phyloP scores from a whole-genome alignment of 2,113 vertebrate genomes.

The Pyrgilauda ruficollis region DNA sequence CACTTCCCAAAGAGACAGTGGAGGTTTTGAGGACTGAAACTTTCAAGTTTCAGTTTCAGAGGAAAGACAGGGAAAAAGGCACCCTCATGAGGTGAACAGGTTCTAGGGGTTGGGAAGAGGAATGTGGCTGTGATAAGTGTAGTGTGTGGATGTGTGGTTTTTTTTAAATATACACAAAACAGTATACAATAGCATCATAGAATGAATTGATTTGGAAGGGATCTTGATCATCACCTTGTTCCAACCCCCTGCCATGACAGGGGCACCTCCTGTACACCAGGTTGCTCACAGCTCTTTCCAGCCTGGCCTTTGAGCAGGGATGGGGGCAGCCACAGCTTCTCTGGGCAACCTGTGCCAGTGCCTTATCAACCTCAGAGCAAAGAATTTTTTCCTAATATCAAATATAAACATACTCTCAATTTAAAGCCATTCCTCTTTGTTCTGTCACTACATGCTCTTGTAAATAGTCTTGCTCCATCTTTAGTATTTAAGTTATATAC shows the following conservation, averaged over 20 bases:
- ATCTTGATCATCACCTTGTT: background rate
- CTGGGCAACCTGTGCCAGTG: background rate
- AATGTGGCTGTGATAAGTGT: background rate
- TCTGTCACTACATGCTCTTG: background rate
- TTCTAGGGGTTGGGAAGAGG: background rate
- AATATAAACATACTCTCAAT: background rate
- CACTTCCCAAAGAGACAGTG: background rate
- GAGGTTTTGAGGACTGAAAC: background rate
- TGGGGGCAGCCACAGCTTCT: background rate
- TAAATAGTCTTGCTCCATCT: background rate
- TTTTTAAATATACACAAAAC: background rate
- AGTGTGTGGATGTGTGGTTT: background rate
- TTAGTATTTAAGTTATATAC: background rate
- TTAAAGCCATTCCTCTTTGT: background rate
- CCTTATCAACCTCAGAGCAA: background rate
- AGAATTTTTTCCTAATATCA: background rate
- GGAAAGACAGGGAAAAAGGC: background rate
- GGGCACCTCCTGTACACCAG: too few species aligned
- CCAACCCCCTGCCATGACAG: background rate
- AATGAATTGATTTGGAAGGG: background rate
- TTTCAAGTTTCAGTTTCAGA: background rate
- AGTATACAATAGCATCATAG: too few species aligned
- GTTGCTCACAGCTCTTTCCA: background rate
- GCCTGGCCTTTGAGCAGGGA: background rate
- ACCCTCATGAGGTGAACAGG: background rate